These are phyloP conservation scores for Hoplostethus atlanticus DNA, from an alignment of 2,797 vertebrate species.

Conservation along the genomic window DNA sequence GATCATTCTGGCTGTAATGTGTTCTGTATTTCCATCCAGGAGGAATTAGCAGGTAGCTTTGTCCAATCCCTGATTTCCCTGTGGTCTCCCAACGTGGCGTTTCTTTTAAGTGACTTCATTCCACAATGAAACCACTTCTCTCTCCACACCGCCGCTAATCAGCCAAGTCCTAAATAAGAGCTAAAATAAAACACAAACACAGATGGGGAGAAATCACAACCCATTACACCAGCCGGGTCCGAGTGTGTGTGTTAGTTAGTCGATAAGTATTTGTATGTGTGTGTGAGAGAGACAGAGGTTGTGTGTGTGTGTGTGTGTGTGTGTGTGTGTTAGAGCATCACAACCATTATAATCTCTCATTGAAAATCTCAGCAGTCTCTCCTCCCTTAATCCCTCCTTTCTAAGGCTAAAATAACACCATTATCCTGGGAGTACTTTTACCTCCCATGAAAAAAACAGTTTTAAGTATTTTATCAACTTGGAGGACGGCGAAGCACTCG, in stretches of 20 bases:
- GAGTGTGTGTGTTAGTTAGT: conserved; percentile 22
- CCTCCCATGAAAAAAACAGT: conserved; percentile 7
- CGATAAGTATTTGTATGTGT: conserved; percentile 6
- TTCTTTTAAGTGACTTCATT: conserved; percentile 4
- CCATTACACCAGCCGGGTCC: conserved; percentile 51
- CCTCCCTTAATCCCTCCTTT: conserved; percentile 13
- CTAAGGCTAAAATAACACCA: conserved; percentile 28
- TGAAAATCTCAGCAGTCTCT: conserved; percentile 6
- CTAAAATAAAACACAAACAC: conserved; percentile 51
- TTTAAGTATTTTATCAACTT: not conserved
- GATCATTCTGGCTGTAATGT: conserved; percentile 32
- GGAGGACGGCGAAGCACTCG: not conserved
- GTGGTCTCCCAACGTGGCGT: conserved; percentile 23
- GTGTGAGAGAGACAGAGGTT: conserved; percentile 3
- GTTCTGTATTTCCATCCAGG: conserved; percentile 27
- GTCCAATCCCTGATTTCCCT: conserved; percentile 65
- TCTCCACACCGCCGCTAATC: conserved; percentile 42
- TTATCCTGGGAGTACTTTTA: conserved; percentile 2
- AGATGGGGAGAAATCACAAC: conserved; percentile 52
- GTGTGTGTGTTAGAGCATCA: conserved; percentile 28
- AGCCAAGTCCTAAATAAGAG: conserved; percentile 38
- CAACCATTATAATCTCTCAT: conserved; percentile 37
- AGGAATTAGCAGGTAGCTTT: conserved; percentile 42
- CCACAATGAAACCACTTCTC: conserved; percentile 39
- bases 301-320: conserved; percentile 2